phyloP scores from a whole-genome alignment of 2,888 invertebrate genomes.

The Automeris io region DNA sequence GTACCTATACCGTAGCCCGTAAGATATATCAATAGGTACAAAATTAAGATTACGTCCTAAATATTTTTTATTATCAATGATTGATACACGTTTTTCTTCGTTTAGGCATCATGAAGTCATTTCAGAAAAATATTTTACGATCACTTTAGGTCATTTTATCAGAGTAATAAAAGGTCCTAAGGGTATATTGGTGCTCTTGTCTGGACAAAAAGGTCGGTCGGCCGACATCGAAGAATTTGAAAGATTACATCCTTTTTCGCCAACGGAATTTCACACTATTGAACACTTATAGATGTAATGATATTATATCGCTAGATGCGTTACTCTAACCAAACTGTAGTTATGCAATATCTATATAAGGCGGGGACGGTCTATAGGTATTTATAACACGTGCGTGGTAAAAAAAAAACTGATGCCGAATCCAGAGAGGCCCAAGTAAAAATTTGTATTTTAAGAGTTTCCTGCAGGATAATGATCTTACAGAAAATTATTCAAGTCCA shows the following conservation, averaged over 20 bases:
- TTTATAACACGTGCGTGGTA: too few relatives aligned
- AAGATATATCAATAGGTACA: constrained; percentile 49
- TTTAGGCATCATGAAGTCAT: neutral
- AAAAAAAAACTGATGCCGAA: too few relatives aligned
- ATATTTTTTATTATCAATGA: constrained; percentile 13
- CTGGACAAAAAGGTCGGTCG: constrained; percentile 10
- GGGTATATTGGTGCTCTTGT: constrained; percentile 6
- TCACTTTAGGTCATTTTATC: constrained; percentile 8
- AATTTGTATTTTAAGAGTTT: too few relatives aligned
- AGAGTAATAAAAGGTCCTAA: constrained; percentile 9
- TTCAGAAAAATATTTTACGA: constrained; percentile 5
- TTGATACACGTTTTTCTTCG: neutral
- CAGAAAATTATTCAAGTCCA: too few relatives aligned
- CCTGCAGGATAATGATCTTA: too few relatives aligned
- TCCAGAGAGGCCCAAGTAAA: too few relatives aligned
- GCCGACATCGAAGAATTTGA: constrained; percentile 11
- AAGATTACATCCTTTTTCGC: constrained; percentile 12
- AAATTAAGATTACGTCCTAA: constrained; percentile 47
- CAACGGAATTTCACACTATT: constrained; percentile 5
- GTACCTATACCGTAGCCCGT: too few relatives aligned
- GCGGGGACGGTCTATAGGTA: too few relatives aligned
- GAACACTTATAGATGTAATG: neutral
- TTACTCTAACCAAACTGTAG: too few relatives aligned
- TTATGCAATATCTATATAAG: too few relatives aligned
- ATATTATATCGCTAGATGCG: too few relatives aligned